Percentiles rank a stretch among this genome's conserved stretches.
Conservation (phyloP, 2,797 vertebrate genomes). For the Falco novaeseelandiae region DNA sequence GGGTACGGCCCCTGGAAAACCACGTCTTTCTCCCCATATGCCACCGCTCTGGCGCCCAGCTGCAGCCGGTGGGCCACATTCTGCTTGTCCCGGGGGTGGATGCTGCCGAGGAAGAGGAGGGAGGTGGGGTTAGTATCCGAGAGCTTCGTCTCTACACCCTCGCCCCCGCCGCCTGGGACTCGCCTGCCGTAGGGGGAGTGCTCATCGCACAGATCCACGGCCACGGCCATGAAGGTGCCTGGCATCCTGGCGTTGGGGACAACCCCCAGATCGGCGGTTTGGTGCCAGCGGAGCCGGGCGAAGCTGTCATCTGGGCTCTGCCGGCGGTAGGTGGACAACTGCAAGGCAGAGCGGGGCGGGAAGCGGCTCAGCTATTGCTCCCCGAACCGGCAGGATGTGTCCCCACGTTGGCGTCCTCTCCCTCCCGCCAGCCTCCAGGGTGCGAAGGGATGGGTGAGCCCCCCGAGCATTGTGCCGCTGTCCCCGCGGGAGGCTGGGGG, state of each 20-base stretch:
- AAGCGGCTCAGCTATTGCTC: neutral
- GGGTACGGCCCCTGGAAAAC: conserved; percentile 88
- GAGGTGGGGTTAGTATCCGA: neutral
- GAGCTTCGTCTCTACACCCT: neutral
- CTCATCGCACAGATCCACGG: conserved; percentile 87
- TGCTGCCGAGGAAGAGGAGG: conserved; percentile 66
- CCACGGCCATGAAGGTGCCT: conserved; percentile 92
- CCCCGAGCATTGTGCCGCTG: accelerated
- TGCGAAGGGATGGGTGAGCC: neutral
- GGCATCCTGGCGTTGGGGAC: conserved; percentile 86
- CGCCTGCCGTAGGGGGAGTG: conserved; percentile 84
- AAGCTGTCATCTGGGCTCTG: conserved; percentile 36
- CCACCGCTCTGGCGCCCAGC: conserved; percentile 87
- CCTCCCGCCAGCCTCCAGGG: neutral
- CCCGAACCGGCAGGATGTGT: accelerated
- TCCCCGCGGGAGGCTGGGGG: accelerated
- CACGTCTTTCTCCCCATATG: conserved; percentile 80
- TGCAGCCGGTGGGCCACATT: conserved; percentile 84
- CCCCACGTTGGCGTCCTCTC: accelerated
- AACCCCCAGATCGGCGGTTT: conserved; percentile 86
- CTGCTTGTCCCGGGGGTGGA: conserved; percentile 91
- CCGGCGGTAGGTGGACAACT: conserved; percentile 66
- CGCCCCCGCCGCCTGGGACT: neutral
- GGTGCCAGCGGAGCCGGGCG: conserved; percentile 91
- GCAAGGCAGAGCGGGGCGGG: neutral